Percentiles rank a stretch among this genome's conserved stretches.
These are phyloP conservation scores for Prosapia bicincta DNA, from an alignment of 2,888 invertebrate genomes.

Conservation along the genomic window DNA sequence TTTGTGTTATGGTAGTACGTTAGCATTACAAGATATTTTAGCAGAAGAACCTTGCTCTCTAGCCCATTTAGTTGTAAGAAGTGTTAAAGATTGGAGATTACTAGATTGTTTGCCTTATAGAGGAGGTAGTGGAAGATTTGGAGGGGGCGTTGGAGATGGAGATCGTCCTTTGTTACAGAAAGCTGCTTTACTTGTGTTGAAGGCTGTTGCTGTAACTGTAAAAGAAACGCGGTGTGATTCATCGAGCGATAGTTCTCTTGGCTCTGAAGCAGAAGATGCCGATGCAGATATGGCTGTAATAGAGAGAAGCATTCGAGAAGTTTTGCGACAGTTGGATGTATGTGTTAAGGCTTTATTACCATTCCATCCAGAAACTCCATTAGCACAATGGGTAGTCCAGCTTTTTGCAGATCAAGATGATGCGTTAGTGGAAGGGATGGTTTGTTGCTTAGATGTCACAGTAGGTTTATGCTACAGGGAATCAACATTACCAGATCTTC, in stretches of 20 bases:
- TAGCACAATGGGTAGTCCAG: constrained; percentile 84
- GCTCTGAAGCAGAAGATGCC: constrained; percentile 79
- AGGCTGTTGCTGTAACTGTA: constrained; percentile 85
- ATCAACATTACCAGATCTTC: constrained; percentile 73
- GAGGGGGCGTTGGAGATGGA: constrained; percentile 50
- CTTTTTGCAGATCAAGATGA: constrained; percentile 90
- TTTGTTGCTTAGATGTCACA: constrained; percentile 84
- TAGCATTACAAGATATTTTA: constrained; percentile 81
- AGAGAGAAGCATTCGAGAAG: constrained; percentile 80
- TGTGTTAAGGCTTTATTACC: constrained; percentile 78
- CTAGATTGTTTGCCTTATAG: constrained; percentile 52
- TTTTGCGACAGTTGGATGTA: constrained; percentile 72
- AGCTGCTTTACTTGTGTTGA: constrained; percentile 80
- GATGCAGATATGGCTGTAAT: constrained; percentile 88
- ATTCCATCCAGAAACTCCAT: constrained; percentile 82
- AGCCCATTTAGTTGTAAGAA: constrained; percentile 80
- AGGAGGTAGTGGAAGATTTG: constrained; percentile 51
- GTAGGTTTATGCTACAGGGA: constrained; percentile 80
- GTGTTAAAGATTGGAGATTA: constrained; percentile 79
- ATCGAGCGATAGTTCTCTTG: constrained; percentile 73
- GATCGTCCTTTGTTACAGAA: constrained; percentile 80
- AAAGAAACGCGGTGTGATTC: constrained; percentile 87
- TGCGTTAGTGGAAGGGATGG: constrained; percentile 87
- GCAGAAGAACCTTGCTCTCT: constrained; percentile 86
- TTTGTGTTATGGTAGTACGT: constrained; percentile 84